Conservation (phyloP, 2,113 vertebrate species). For the Bagarius yarrelli region DNA sequence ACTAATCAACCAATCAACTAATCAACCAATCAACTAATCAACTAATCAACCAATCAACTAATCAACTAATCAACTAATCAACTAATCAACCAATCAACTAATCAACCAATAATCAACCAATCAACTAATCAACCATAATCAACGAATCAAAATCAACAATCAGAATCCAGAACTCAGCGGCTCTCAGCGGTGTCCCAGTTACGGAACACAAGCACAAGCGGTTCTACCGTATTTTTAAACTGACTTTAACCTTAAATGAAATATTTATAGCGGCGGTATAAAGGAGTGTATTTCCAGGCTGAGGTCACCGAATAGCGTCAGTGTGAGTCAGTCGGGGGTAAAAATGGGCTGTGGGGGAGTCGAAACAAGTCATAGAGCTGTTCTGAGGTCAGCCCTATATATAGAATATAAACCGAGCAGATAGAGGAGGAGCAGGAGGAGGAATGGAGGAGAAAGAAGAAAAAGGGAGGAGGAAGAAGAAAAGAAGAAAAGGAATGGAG, state of each 20-base stretch:
- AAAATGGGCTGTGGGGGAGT: not conserved
- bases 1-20: too few species aligned
- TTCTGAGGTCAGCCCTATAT: constrained; percentile 39
- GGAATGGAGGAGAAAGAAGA: too few species aligned
- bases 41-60: too few species aligned
- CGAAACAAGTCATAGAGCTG: constrained; percentile 4
- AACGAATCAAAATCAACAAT: not conserved
- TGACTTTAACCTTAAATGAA: not conserved
- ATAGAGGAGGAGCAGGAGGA: not conserved
- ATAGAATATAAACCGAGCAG: constrained; percentile 36
- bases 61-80: too few species aligned
- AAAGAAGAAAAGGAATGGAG: too few species aligned
- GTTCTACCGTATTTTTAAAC: not conserved
- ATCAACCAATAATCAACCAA: too few species aligned
- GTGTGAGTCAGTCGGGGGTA: constrained; percentile 1
- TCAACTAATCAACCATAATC: too few species aligned
- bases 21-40: too few species aligned
- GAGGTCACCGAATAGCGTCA: not conserved
- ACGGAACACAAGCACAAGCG: not conserved
- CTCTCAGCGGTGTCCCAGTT: not conserved
- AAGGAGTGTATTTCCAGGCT: constrained; percentile 5
- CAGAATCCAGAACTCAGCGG: not conserved
- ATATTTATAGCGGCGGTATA: constrained; percentile 12
- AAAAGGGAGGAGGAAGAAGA: too few species aligned
- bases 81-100: too few species aligned